Base-by-base conservation (phyloP, 2,113 vertebrate genomes). In the Tonatia bakeri region DNA sequence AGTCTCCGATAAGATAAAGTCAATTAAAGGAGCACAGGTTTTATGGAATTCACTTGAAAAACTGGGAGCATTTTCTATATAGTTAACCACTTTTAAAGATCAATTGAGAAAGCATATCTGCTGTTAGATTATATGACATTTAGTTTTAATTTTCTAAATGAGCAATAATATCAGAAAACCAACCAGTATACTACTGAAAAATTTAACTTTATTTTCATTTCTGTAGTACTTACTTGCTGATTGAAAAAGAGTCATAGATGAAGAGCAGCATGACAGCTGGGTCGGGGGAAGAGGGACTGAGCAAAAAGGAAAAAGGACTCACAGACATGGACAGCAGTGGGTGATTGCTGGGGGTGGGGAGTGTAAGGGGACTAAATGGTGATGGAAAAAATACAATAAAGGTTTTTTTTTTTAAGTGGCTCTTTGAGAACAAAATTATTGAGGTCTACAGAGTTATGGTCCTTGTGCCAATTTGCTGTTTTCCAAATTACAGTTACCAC, bases 1-100 rank as follows among this genome's bases (percentile, higher is more conserved):
- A 28, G 5, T 22, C 38, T 47, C 52, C 43, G 52, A 65, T 87
- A 90, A 87, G 75, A 50, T 81, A 86, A 94, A 69, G 43, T 70
- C 38, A 38, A 33, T 91, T 94, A 93, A 86, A 94, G 14, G 54
- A 91, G 36, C 33, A 67, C 15, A 87, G 8, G 14, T 73, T 89
- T 70, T 96, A 73, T 72, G 69, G 20, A 96, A 59, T 96, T 92
- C 31, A 90, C 38, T 77, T 96, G 31, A 88, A 28, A 94, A 91
- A 40, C 83, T 33, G 85, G 28, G 28, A 84, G 20, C 17, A 36
- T 91, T 82, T 95, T 38, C 33, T 89, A 11, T 80, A 1, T 70
- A 70, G 38, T 56, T 88, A 94, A 86, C 26, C 15, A 47, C 19
- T 92, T 69, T 91, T 70, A 75, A 94, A 75, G 33, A 54, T 91